Base-by-base conservation (phyloP, 2,113 vertebrate genomes). In the Chauna torquata region DNA sequence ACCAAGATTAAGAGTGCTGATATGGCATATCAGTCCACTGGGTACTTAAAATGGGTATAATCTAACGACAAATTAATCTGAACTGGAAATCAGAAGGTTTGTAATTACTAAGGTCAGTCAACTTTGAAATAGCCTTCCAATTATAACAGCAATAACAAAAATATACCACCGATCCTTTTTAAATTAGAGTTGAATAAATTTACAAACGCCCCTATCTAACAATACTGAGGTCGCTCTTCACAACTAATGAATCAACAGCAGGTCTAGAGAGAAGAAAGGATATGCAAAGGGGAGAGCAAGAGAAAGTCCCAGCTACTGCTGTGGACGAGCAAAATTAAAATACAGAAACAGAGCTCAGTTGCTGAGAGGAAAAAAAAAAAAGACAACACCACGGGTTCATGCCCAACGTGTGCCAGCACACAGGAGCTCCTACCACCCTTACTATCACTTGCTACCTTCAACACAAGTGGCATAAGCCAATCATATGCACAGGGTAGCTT, bases 111-210 rank as follows among this genome's bases (percentile, higher is more conserved):
- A 72, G 20, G 23, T 72, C 20, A 76, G 40, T 45, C 70, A 80
- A 45, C 82, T 94, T 28, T 96, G 84, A 94, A 96, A 96, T 3
- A 85, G 62, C 58, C 66, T 94, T 90, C 34, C 62, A 50, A 40
- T 70, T 95, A 79, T 1, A 89, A 77, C 52, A 87, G 52, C 64
- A 30, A 9, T 71, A 82, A 55, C 13, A 82, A 64, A 70, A 87
- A 82, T 24, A 84, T 11, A 72, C 17, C 85, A 36, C 13, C 44
- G 34, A 82, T 65, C 80, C 40, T 36, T 72, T 90, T 61, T n/a
- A 87, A 93, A 87, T 69, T 65, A 69, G 34, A 85, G 61, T 17
- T 55, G 18, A 84, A 71, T 49, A 75, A 38, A 81, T 66, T 62
- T 64, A 84, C 70, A 76, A 65, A 90, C 59, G 11, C 8, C 7